Evolutionary conservation across 2,113 vertebrate species (phyloP).

Genomic region (Archocentrus centrarchus): DNA sequence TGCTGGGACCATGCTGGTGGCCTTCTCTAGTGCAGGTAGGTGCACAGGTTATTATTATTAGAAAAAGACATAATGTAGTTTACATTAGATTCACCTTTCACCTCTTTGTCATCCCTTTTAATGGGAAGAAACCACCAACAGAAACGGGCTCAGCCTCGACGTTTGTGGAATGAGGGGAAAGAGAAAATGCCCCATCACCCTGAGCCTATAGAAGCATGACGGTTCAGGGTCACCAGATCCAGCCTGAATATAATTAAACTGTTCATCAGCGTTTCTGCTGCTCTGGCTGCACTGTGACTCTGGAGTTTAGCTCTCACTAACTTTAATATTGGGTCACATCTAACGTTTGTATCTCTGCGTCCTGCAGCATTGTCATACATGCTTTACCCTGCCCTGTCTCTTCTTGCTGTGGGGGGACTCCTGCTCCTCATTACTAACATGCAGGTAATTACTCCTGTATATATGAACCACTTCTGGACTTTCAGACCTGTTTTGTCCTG

Average conservation of each 20-base stretch:
- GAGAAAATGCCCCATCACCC: neutral
- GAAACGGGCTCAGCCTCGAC: neutral
- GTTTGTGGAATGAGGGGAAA: neutral
- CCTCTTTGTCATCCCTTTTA: neutral
- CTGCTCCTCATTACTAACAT: slow-evolving; percentile 91
- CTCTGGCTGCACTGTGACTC: neutral
- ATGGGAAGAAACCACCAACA: neutral
- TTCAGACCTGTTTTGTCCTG: neutral
- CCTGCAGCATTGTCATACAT: slow-evolving; percentile 76
- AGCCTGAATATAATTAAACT: neutral
- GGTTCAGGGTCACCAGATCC: neutral
- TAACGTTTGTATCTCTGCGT: neutral
- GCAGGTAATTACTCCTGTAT: slow-evolving; percentile 80
- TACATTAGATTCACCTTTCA: neutral
- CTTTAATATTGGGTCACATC: neutral
- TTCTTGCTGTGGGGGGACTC: slow-evolving; percentile 85
- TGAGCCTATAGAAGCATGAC: neutral
- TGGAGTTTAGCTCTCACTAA: neutral
- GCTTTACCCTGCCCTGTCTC: slow-evolving; percentile 88
- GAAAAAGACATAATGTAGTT: neutral
- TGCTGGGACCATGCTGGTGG: slow-evolving; percentile 80
- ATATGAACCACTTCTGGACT: no score
- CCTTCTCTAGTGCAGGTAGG: slow-evolving; percentile 85
- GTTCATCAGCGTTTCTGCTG: neutral
- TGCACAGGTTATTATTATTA: neutral